Evolutionary conservation across 2,113 vertebrate genomes (phyloP), one percentile per base, ranked within the genome.

Genomic region (Dasyurus viverrinus): DNA sequence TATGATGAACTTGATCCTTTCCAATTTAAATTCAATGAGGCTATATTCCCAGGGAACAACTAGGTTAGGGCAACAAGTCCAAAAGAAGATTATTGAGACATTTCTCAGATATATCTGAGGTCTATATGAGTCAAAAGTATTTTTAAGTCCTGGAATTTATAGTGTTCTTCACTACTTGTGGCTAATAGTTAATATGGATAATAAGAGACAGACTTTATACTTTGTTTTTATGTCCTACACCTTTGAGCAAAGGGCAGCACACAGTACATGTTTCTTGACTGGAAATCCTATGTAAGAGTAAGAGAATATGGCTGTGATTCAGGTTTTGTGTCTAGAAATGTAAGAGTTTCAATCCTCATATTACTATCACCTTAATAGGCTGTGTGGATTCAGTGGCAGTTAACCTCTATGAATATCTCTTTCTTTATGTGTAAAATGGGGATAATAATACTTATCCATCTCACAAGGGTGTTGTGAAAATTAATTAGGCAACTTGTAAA

Each of bases 391-490:
- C 89, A 93, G n/a, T 91, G 95, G 10, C 26, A 53, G 14, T 92
- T 96, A 95, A 94, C 68, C 53, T 95, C 54, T 92, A 46, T 90
- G 47, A 93, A 50, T 95, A 55, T 89, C 52, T 53, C 24, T 48
- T 94, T 92, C 92, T 93, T 95, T 91, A 96, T 91, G 54, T 91
- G 54, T 94, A 93, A 93, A 91, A 55, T 50, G 93, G 90, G 84
- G 57, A 76, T 91, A 95, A 95, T 96, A 96, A 94, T 54, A 95
- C 57, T 93, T 94, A 54, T 16, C 76, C 54, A 93, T 95, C 60
- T 93, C 93, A 94, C 53, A 76, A 94, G 91, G 55, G 92, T 95
- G 54, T 92, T 93, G 95, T 96, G 96, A 97, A 93, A 57, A 95
- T 95, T 95, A 97, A 95, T 93, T 93, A 90, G 50, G 23, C 11